These are phyloP conservation scores for Mycalesis mineus DNA, from an alignment of 2,888 invertebrate species.

Conservation along the genomic window DNA sequence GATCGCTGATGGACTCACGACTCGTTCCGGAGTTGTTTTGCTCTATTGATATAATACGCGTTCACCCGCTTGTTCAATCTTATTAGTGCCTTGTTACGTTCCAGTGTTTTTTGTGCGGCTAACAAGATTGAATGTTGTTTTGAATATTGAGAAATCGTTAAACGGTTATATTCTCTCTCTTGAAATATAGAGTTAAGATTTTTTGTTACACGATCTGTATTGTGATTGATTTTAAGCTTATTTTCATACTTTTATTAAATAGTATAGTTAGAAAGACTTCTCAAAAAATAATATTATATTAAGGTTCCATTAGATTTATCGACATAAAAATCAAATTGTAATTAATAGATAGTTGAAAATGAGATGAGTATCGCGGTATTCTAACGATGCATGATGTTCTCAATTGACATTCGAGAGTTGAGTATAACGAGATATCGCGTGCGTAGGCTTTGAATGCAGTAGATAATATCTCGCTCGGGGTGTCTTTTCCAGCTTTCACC, in stretches of 20 bases:
- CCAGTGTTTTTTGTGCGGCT: slow-evolving; percentile 60
- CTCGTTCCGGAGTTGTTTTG: slow-evolving; percentile 67
- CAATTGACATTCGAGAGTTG: slow-evolving; percentile 38
- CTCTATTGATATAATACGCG: slow-evolving; percentile 65
- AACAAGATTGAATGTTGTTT: slow-evolving; percentile 25
- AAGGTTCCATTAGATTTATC: background rate
- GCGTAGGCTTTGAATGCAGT: slow-evolving; percentile 65
- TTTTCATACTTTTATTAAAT: no score
- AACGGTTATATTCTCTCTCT: slow-evolving; percentile 2
- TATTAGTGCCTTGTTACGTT: slow-evolving; percentile 68
- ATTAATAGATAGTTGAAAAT: background rate
- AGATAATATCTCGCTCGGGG: slow-evolving; percentile 63
- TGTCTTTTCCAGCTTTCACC: slow-evolving; percentile 70
- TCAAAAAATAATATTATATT: no score
- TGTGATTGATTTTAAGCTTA: no score
- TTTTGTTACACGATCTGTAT: no score
- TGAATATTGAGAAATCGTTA: slow-evolving; percentile 3
- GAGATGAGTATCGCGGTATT: slow-evolving; percentile 42
- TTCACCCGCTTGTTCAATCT: slow-evolving; percentile 53
- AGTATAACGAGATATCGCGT: slow-evolving; percentile 45
- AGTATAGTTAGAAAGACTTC: no score
- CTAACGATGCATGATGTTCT: slow-evolving; percentile 35
- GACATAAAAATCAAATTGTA: no score
- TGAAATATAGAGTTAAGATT: background rate
- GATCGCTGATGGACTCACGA: slow-evolving; percentile 73